Percentiles rank a stretch among this genome's conserved stretches.
phyloP scores from a whole-genome alignment of 2,797 vertebrate species.

The Melopsittacus undulatus region DNA sequence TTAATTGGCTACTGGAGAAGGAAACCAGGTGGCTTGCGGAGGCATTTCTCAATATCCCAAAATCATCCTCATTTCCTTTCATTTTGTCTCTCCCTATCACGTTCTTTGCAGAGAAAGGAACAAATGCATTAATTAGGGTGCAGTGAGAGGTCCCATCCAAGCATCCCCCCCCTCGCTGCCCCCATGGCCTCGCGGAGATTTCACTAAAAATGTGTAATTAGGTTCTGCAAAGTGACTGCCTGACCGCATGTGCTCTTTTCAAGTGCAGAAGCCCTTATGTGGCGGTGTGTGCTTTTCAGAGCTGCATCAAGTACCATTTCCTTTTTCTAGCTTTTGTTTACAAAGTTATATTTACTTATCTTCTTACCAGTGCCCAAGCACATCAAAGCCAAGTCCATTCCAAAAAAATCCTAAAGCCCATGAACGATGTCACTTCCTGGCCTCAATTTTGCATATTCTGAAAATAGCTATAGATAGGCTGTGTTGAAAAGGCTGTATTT shows the following conservation, averaged over 20 bases:
- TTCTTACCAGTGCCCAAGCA: neutral
- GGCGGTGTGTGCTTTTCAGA: neutral
- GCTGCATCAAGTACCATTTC: neutral
- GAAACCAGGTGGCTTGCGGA: neutral
- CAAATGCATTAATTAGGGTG: neutral
- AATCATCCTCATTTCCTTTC: slow-evolving; percentile 15
- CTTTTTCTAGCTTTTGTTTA: slow-evolving; percentile 25
- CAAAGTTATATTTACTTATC: neutral
- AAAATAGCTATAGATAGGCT: neutral
- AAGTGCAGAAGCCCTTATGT: neutral
- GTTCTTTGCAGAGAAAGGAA: neutral
- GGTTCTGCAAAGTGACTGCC: slow-evolving; percentile 10
- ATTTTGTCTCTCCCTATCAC: neutral
- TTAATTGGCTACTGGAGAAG: neutral
- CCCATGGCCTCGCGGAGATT: neutral
- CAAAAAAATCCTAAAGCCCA: neutral
- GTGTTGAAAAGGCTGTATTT: neutral
- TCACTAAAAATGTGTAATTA: neutral
- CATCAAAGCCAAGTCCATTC: neutral
- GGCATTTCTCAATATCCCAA: slow-evolving; percentile 7
- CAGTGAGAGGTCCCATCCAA: neutral
- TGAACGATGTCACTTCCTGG: neutral
- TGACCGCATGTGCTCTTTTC: neutral
- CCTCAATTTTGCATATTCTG: neutral
- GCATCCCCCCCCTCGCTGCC: neutral